phyloP scores from a whole-genome alignment of 2,888 invertebrate species.

The Drosophila dives region DNA sequence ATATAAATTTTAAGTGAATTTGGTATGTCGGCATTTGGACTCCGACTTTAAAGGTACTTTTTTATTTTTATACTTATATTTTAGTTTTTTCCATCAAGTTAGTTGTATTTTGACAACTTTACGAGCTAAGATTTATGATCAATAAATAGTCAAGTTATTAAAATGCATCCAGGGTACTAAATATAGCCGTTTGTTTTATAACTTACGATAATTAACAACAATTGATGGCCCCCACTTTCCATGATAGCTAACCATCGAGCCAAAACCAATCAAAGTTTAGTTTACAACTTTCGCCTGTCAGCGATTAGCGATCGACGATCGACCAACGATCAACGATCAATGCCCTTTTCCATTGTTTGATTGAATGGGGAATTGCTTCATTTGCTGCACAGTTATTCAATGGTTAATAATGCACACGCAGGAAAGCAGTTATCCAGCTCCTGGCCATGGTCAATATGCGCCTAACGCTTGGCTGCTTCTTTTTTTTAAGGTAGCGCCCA shows the following conservation, averaged over 20 bases:
- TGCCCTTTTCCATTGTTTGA: conserved; percentile 61
- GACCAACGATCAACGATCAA: conserved; percentile 42
- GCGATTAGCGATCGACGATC: conserved; percentile 22
- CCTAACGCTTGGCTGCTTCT: conserved; percentile 60
- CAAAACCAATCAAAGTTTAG: conserved; percentile 34
- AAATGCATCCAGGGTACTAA: background rate
- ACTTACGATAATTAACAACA: conserved; percentile 3
- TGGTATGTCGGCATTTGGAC: background rate
- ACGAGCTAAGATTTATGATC: background rate
- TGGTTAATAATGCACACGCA: conserved; percentile 32
- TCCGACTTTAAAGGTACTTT: background rate
- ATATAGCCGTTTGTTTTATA: background rate
- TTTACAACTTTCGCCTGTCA: conserved; percentile 60
- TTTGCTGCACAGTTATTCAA: conserved; percentile 43
- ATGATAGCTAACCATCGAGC: conserved; percentile 27
- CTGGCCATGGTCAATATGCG: conserved; percentile 66
- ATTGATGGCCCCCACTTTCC: conserved; percentile 48
- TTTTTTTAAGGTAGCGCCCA: conserved; percentile 43
- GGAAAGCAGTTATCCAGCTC: conserved; percentile 19
- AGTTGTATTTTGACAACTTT: background rate
- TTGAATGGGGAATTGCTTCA: conserved; percentile 51
- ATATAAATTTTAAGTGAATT: background rate
- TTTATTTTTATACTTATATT: background rate
- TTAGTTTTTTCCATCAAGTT: background rate
- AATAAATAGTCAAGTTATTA: conserved; percentile 1